Evolutionary conservation across 2,113 vertebrate species (phyloP), one percentile per base, ranked within the genome.

Genomic region (Boulengeromyrus knoepffleri): DNA sequence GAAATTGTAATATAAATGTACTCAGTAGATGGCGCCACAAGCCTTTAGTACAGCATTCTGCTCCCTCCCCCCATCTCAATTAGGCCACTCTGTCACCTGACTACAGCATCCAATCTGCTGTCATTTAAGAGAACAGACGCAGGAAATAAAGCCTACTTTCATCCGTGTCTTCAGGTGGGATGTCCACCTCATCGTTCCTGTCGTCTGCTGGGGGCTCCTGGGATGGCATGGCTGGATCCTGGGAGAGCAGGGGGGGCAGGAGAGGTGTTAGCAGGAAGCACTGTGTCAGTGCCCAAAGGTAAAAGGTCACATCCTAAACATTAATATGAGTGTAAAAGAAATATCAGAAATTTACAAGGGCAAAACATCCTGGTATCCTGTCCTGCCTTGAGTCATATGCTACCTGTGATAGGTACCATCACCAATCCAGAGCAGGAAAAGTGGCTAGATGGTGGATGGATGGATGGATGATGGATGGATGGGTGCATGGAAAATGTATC

Each of bases 221-320:
- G 95, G 98, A 97, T 96, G 98, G 98, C 98, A 99, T 99, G 96
- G 96, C 97, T 96, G 98, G 97, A 99, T 99, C 98, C 98, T 99
- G 94, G 74, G 84, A 52, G 90, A 90, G 88, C 50, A 66, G 92
- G 0, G 45, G 56, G 89, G 85, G 47, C 27, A 39, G 56, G 53
- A 39, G 12, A 93, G 1, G 36, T n/a, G 19, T 45, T 15, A 46
- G 49, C 27, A 13, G 36, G 31, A 2, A n/a, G 15, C 52, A 45
- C 77, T 24, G 9, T 53, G 6, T 49, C n/a, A 80, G 45, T 5
- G 19, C 1, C 9, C 21, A 24, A 47, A n/a, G 21, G 39, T 2
- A 9, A 85, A 46, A 85, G 39, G 24, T 85, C 83, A 85, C 83
- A 85, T 47, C 1, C 36, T 83, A 21, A 7, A 1, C 36, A 83